phyloP scores from a whole-genome alignment of 2,888 invertebrate species.

The Coronaproctus castanopsis region DNA sequence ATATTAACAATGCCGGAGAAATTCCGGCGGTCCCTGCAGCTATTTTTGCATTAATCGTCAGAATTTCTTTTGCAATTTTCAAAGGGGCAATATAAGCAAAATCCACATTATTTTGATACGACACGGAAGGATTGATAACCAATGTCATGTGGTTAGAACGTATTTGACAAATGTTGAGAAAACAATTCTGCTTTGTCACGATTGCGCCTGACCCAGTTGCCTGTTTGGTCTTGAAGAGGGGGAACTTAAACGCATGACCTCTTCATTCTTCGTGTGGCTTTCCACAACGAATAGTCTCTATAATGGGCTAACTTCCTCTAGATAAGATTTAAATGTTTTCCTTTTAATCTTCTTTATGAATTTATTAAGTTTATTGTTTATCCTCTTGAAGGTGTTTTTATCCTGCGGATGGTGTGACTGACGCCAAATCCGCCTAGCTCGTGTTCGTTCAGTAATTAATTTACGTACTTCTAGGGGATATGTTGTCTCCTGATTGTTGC shows the following conservation, averaged over 20 bases:
- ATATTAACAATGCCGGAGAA: too few relatives aligned
- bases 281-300: not conserved
- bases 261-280: not conserved
- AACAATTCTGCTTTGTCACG: not conserved
- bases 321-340: not conserved
- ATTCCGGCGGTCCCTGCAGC: too few relatives aligned
- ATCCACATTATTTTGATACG: too few relatives aligned
- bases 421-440: not conserved
- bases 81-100: too few relatives aligned
- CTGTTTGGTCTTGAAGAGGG: not conserved
- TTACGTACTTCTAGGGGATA: too few relatives aligned
- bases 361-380: not conserved
- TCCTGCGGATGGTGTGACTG: not conserved
- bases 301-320: not conserved
- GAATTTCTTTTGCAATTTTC: too few relatives aligned
- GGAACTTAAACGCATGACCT: not conserved
- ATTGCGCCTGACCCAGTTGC: not conserved
- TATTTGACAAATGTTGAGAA: not conserved
- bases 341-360: not conserved
- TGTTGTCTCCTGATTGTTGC: too few relatives aligned
- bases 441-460: too few relatives aligned
- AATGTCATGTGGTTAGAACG: too few relatives aligned
- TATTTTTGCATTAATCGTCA: too few relatives aligned
- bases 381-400: not conserved
- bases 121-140: too few relatives aligned